phyloP scores from a whole-genome alignment of 1,140 invertebrate genomes.

The Leptestheria dahalacensis region DNA sequence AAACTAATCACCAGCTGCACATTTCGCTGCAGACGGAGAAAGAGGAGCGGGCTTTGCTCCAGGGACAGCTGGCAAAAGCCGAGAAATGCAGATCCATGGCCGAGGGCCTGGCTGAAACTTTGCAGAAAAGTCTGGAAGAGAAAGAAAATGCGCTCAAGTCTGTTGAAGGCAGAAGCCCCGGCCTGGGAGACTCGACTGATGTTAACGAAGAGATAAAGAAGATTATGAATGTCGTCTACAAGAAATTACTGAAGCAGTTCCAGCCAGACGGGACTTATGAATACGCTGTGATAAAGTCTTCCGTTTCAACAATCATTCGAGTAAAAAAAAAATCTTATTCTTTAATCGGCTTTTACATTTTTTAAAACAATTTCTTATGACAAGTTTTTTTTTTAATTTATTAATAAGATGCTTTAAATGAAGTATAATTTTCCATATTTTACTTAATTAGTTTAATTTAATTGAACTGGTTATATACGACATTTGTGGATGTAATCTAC shows the following conservation, averaged over 20 bases:
- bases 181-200: background rate
- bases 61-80: background rate
- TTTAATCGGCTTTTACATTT: background rate
- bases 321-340: background rate
- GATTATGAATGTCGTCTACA: constrained; percentile 14
- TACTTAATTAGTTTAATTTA: too few relatives aligned
- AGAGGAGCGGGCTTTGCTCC: background rate
- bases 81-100: background rate
- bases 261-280: background rate
- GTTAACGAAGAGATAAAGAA: constrained; percentile 7
- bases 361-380: background rate
- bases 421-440: too few relatives aligned
- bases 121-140: background rate
- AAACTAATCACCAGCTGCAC: background rate
- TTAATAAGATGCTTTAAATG: too few relatives aligned
- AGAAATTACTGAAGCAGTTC: constrained; percentile 3
- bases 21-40: background rate
- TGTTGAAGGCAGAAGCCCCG: background rate
- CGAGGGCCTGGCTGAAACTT: background rate
- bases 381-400: too few relatives aligned
- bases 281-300: constrained; percentile 1
- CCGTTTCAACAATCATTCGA: constrained; percentile 1
- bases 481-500: too few relatives aligned
- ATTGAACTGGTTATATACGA: too few relatives aligned
- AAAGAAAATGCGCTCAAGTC: background rate